Conservation (phyloP, 2,888 invertebrate genomes). For the Fragum fragum region DNA sequence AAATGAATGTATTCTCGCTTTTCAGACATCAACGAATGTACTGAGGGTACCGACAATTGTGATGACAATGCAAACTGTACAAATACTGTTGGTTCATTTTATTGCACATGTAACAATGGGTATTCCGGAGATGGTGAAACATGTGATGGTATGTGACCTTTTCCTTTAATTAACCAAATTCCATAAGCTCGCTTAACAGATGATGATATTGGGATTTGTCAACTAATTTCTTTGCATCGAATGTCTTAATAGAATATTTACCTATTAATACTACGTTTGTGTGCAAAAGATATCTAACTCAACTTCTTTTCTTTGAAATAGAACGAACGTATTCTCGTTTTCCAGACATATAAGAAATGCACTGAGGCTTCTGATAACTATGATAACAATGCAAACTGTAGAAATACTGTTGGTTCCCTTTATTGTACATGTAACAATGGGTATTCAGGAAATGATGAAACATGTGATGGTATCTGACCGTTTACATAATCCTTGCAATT, state of each 20-base stretch:
- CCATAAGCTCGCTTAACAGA: too few species aligned
- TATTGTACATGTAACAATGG: slow-evolving; percentile 8
- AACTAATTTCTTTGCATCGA: too few species aligned
- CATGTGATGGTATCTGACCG: not conserved
- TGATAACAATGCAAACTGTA: not conserved
- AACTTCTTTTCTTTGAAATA: too few species aligned
- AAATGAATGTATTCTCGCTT: too few species aligned
- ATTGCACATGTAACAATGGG: not conserved
- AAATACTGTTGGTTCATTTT: not conserved
- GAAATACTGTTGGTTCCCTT: not conserved
- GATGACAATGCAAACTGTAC: not conserved
- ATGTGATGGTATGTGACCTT: not conserved
- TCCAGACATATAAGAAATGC: slow-evolving; percentile 6
- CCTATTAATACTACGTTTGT: too few species aligned
- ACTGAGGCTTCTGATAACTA: not conserved
- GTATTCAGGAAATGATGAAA: not conserved
- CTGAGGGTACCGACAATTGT: not conserved
- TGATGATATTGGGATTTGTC: too few species aligned
- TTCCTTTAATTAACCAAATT: too few species aligned
- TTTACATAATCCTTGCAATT: too few species aligned
- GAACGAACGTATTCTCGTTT: not conserved
- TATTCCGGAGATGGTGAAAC: not conserved
- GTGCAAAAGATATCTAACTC: too few species aligned
- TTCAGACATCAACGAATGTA: slow-evolving; percentile 9
- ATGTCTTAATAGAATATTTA: too few species aligned